phyloP scores from a whole-genome alignment of 2,888 invertebrate species.

The Mechanitis mazaeus region DNA sequence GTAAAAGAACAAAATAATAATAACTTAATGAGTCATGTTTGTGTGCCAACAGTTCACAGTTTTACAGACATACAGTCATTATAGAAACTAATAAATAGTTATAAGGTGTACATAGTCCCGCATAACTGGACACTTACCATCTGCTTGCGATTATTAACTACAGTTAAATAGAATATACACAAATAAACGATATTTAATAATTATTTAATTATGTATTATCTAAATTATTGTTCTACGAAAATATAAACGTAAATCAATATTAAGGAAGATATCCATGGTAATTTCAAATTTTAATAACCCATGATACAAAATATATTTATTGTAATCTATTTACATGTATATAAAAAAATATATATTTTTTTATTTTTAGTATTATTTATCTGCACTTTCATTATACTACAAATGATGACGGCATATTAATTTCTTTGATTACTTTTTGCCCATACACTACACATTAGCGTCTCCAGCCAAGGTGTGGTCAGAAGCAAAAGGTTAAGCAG shows the following conservation, averaged over 20 bases:
- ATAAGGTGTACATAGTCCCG: conserved; percentile 2
- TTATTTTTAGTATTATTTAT: background rate
- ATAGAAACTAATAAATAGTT: too few species aligned
- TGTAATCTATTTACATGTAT: too few species aligned
- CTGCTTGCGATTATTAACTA: conserved; percentile 33
- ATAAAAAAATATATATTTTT: background rate
- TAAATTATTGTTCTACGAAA: too few species aligned
- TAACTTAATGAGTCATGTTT: too few species aligned
- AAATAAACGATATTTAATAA: conserved; percentile 11
- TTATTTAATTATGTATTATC: too few species aligned
- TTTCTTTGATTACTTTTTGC: conserved; percentile 36
- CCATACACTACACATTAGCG: conserved; percentile 15
- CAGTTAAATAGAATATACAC: conserved; percentile 30
- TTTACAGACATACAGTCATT: too few species aligned
- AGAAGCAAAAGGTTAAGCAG: conserved; percentile 55
- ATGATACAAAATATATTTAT: too few species aligned
- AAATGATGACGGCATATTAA: conserved; percentile 17
- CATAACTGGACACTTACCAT: conserved; percentile 11
- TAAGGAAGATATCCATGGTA: too few species aligned
- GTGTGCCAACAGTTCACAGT: too few species aligned
- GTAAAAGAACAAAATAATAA: too few species aligned
- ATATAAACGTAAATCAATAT: too few species aligned
- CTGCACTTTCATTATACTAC: conserved; percentile 14
- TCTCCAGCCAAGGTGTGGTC: conserved; percentile 44
- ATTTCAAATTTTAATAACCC: too few species aligned